Evolutionary conservation across 1,140 invertebrate genomes (phyloP).

Genomic region (Triops longicaudatus): DNA sequence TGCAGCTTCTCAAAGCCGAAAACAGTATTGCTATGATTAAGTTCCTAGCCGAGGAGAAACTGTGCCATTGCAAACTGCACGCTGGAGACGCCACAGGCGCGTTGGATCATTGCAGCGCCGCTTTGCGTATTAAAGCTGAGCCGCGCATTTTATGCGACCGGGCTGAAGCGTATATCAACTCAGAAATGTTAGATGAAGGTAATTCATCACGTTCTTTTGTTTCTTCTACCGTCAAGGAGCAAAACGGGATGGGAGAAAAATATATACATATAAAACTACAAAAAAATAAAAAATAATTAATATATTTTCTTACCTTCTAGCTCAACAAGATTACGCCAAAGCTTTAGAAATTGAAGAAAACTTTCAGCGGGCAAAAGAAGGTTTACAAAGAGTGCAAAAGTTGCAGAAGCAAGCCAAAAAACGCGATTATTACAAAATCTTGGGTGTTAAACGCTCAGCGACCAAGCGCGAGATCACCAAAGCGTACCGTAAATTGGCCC

Average conservation of each 20-base stretch:
- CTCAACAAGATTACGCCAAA: conserved; percentile 29
- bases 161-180: conserved; percentile 81
- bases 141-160: conserved; percentile 75
- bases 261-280: no score
- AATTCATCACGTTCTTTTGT: conserved; percentile 32
- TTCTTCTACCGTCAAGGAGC: not conserved
- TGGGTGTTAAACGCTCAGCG: conserved; percentile 75
- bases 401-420: conserved; percentile 87
- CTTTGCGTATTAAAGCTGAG: conserved; percentile 67
- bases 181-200: conserved; percentile 91
- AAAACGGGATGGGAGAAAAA: not conserved
- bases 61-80: conserved; percentile 66
- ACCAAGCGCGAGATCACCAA: conserved; percentile 89
- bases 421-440: conserved; percentile 97
- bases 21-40: conserved; percentile 58
- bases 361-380: conserved; percentile 76
- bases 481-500: conserved; percentile 93
- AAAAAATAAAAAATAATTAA: not conserved
- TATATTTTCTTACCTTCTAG: conserved; percentile 25
- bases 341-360: conserved; percentile 77
- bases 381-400: conserved; percentile 79
- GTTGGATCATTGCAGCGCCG: conserved; percentile 67
- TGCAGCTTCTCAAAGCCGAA: conserved; percentile 57
- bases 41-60: conserved; percentile 59
- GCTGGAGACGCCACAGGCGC: conserved; percentile 51